These are phyloP conservation scores for Neuroscelio doddi DNA, from an alignment of 2,888 invertebrate genomes.

Conservation along the genomic window DNA sequence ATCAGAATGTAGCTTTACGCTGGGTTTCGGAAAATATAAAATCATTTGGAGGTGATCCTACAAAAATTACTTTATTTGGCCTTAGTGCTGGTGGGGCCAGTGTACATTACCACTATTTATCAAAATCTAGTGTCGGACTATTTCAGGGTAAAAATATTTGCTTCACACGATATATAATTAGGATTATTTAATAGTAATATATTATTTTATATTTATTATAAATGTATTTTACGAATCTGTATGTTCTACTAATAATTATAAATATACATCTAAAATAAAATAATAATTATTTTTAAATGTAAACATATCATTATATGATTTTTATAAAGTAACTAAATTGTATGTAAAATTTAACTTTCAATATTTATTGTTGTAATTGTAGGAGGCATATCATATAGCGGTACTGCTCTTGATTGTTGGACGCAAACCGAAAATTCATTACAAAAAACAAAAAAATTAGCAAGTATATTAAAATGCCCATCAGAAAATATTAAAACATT, in stretches of 20 bases:
- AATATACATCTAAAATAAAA: background rate
- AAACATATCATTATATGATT: too few relatives aligned
- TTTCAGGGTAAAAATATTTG: slow-evolving; percentile 59
- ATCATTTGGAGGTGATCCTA: slow-evolving; percentile 82
- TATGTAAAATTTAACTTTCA: too few relatives aligned
- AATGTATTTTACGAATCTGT: too few relatives aligned
- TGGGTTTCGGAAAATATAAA: slow-evolving; percentile 82
- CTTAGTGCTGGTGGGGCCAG: slow-evolving; percentile 84
- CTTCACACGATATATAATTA: too few relatives aligned
- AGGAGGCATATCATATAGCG: slow-evolving; percentile 81
- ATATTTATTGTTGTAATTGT: too few relatives aligned
- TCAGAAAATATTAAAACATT: slow-evolving; percentile 73
- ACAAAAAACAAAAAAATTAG: slow-evolving; percentile 78
- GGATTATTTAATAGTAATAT: too few relatives aligned
- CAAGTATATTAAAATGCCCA: slow-evolving; percentile 78
- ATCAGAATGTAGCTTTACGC: slow-evolving; percentile 80
- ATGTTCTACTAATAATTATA: too few relatives aligned
- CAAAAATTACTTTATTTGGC: slow-evolving; percentile 80
- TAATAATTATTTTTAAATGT: too few relatives aligned
- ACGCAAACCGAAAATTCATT: slow-evolving; percentile 67
- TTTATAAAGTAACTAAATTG: background rate
- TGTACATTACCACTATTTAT: slow-evolving; percentile 82
- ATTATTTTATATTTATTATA: too few relatives aligned
- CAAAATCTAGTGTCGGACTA: slow-evolving; percentile 77
- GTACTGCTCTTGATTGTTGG: slow-evolving; percentile 77